phyloP scores from a whole-genome alignment of 2,113 vertebrate genomes.

The Nothobranchius kuhntae region DNA sequence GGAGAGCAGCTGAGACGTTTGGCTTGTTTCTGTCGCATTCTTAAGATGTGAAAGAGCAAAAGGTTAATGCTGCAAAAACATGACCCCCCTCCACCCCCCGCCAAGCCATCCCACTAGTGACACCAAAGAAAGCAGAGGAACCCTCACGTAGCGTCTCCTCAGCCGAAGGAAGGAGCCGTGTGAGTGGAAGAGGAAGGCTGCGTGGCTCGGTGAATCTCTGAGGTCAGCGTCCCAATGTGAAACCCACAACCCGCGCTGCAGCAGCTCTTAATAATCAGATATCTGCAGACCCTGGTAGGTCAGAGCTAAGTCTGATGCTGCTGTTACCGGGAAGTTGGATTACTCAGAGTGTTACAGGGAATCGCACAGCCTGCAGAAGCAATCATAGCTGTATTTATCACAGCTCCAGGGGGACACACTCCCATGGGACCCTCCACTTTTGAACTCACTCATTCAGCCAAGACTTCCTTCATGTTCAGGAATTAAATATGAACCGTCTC shows the following conservation, averaged over 20 bases:
- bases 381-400: conserved; percentile 56
- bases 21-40: conserved; percentile 72
- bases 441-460: conserved; percentile 36
- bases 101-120: conserved; percentile 12
- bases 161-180: conserved; percentile 14
- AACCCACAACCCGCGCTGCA: not conserved
- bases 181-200: conserved; percentile 17
- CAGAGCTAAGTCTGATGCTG: not conserved
- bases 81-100: not conserved
- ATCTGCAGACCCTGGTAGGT: conserved; percentile 10
- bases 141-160: conserved; percentile 16
- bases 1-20: conserved; percentile 79
- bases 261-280: conserved; percentile 2
- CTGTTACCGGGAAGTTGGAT: conserved; percentile 8
- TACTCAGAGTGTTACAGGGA: not conserved
- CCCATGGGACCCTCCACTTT: conserved; percentile 45
- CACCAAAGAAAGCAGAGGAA: conserved; percentile 24
- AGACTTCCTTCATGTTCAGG: conserved; percentile 17
- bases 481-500: conserved; percentile 4
- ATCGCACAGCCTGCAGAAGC: conserved; percentile 56
- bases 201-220: not conserved
- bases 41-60: conserved; percentile 77
- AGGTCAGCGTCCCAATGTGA: conserved; percentile 5
- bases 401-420: conserved; percentile 22
- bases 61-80: conserved; percentile 72